These are phyloP conservation scores for Hypselothyrea guttata DNA, from an alignment of 2,888 invertebrate species.

Conservation along the genomic window DNA sequence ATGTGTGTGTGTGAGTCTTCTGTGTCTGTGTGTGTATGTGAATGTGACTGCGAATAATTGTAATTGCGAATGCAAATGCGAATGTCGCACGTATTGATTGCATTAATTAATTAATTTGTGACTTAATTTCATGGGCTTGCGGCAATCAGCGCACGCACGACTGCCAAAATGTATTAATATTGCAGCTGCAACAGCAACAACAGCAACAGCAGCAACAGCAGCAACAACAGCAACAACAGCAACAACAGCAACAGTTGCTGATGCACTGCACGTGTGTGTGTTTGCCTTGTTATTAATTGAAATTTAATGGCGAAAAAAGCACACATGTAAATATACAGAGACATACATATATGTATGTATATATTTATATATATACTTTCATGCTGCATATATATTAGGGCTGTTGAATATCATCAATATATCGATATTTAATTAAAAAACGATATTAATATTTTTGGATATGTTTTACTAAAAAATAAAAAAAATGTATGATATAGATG, in stretches of 20 bases:
- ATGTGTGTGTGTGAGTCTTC: constrained; percentile 43
- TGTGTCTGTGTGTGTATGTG: constrained; percentile 53
- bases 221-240: too few relatives aligned
- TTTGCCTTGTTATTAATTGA: constrained; percentile 80
- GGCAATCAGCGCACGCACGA: constrained; percentile 77
- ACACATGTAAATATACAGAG: too few relatives aligned
- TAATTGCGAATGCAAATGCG: constrained; percentile 75
- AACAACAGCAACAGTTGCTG: constrained; percentile 34
- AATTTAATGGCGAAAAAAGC: constrained; percentile 81
- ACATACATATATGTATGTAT: too few relatives aligned
- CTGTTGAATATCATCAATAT: too few relatives aligned
- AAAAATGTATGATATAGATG: too few relatives aligned
- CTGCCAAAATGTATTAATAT: constrained; percentile 77
- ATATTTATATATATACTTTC: constrained; percentile 36
- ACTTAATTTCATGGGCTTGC: constrained; percentile 78
- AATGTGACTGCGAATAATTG: constrained; percentile 33
- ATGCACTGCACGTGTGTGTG: constrained; percentile 64
- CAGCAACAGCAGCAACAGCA: constrained; percentile 13
- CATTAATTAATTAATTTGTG: constrained; percentile 78
- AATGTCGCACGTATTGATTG: constrained; percentile 79
- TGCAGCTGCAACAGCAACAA: constrained; percentile 49
- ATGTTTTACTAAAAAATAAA: too few relatives aligned
- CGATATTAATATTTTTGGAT: too few relatives aligned
- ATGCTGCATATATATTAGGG: too few relatives aligned
- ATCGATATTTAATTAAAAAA: too few relatives aligned